Conservation (phyloP, 2,888 invertebrate species). For the Nudaria mundana region DNA sequence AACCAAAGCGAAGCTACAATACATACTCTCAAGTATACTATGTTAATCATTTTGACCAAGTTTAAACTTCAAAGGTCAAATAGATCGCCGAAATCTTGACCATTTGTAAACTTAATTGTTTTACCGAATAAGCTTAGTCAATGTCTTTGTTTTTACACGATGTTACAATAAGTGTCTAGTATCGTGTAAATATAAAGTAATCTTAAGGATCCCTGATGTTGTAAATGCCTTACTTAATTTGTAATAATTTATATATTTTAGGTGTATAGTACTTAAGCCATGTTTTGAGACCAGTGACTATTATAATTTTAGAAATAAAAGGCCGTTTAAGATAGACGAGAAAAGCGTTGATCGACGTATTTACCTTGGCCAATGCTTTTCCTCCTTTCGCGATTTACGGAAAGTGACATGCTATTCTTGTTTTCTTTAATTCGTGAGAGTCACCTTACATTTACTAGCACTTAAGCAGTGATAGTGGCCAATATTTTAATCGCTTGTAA, state of each 20-base stretch:
- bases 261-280: slow-evolving; percentile 82
- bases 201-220: slow-evolving; percentile 76
- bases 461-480: slow-evolving; percentile 64
- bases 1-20: slow-evolving; percentile 71
- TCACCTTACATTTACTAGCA: slow-evolving; percentile 60
- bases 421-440: slow-evolving; percentile 70
- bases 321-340: slow-evolving; percentile 54
- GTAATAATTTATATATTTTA: slow-evolving; percentile 82
- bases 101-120: slow-evolving; percentile 76
- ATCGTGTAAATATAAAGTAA: slow-evolving; percentile 75
- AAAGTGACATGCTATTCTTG: slow-evolving; percentile 67
- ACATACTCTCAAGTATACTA: slow-evolving; percentile 28
- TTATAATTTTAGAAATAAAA: slow-evolving; percentile 77
- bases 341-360: slow-evolving; percentile 65
- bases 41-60: slow-evolving; percentile 27
- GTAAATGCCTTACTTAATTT: slow-evolving; percentile 82
- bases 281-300: slow-evolving; percentile 81
- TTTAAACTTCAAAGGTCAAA: slow-evolving; percentile 65
- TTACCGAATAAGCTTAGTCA: slow-evolving; percentile 80
- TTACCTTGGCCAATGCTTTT: slow-evolving; percentile 67
- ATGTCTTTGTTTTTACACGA: slow-evolving; percentile 76
- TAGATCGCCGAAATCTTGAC: slow-evolving; percentile 81
- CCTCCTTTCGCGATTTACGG: slow-evolving; percentile 63
- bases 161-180: slow-evolving; percentile 65
- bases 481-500: slow-evolving; percentile 65